phyloP scores from a whole-genome alignment of 2,797 vertebrate genomes.

The Sebastiscus albofasciatus region DNA sequence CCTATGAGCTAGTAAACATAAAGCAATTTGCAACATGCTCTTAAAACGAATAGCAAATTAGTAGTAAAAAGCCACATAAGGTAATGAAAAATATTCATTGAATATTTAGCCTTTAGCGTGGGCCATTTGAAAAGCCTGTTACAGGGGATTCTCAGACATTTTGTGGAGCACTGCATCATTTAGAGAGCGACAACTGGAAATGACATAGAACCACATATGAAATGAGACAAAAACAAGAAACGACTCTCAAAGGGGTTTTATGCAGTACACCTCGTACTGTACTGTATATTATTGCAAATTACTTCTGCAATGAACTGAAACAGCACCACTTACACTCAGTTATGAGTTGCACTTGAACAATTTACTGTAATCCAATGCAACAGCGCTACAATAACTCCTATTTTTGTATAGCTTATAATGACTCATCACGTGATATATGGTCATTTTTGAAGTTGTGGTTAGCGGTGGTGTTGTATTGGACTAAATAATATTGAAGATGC shows the following conservation, averaged over 20 bases:
- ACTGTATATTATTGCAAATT: conserved; percentile 7
- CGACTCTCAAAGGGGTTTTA: background rate
- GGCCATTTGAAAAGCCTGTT: conserved; percentile 46
- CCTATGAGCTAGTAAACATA: conserved; percentile 78
- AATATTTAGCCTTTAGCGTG: conserved; percentile 61
- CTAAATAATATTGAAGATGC: background rate
- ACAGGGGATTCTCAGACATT: conserved; percentile 10
- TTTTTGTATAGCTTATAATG: background rate
- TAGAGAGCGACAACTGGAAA: background rate
- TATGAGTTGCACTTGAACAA: conserved; percentile 15
- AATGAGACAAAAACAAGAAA: conserved; percentile 6
- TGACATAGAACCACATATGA: background rate
- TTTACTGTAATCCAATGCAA: conserved; percentile 11
- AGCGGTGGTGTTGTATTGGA: background rate
- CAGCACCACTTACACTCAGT: background rate
- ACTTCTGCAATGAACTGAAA: conserved; percentile 17
- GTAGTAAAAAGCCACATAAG: conserved; percentile 75
- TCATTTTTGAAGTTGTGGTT: background rate
- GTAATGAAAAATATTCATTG: conserved; percentile 67
- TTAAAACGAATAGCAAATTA: conserved; percentile 78
- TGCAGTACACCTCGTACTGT: background rate
- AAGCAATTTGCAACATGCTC: conserved; percentile 72
- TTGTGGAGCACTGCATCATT: conserved; percentile 1
- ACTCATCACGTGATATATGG: background rate
- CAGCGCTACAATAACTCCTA: background rate